These are phyloP conservation scores for Hiodon alosoides DNA, from an alignment of 2,113 vertebrate genomes.

Conservation along the genomic window DNA sequence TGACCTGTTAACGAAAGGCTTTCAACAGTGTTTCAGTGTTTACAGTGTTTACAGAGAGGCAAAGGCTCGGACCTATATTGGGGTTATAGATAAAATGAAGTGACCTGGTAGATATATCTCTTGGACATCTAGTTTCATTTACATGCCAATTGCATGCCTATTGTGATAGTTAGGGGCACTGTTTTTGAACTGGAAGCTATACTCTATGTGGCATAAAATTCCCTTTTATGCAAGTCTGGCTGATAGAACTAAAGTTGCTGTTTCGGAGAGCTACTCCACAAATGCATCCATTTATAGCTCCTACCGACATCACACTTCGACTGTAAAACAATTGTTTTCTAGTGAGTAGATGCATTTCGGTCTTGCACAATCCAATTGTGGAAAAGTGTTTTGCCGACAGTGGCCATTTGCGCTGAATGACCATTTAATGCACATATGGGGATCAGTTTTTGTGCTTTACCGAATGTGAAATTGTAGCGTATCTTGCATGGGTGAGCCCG, in stretches of 20 bases:
- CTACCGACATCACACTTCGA: constrained; percentile 28
- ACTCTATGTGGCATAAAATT: constrained; percentile 23
- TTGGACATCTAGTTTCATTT: constrained; percentile 25
- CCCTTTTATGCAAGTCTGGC: constrained; percentile 36
- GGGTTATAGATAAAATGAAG: constrained; percentile 25
- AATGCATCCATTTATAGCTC: constrained; percentile 49
- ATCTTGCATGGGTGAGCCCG: constrained; percentile 27
- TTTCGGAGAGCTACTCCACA: constrained; percentile 36
- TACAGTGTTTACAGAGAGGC: too few relatives aligned
- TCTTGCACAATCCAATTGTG: constrained; percentile 26
- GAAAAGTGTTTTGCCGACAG: constrained; percentile 35
- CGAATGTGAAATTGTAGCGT: constrained; percentile 48
- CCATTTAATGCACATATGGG: constrained; percentile 59
- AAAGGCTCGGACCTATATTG: too few relatives aligned
- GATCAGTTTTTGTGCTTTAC: constrained; percentile 40
- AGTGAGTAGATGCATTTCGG: constrained; percentile 36
- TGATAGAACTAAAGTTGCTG: constrained; percentile 44
- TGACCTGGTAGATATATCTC: constrained; percentile 21
- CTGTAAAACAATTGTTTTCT: constrained; percentile 20
- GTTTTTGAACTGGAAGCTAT: constrained; percentile 26
- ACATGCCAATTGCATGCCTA: constrained; percentile 29
- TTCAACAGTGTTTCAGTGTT: too few relatives aligned
- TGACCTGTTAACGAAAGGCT: too few relatives aligned
- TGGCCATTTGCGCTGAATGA: constrained; percentile 41
- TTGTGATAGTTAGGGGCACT: constrained; percentile 30